A percentile compares a stretch with the other conserved stretches of the same genome.
Conservation (phyloP, 1,140 invertebrate genomes). For the Fopius arisanus region DNA sequence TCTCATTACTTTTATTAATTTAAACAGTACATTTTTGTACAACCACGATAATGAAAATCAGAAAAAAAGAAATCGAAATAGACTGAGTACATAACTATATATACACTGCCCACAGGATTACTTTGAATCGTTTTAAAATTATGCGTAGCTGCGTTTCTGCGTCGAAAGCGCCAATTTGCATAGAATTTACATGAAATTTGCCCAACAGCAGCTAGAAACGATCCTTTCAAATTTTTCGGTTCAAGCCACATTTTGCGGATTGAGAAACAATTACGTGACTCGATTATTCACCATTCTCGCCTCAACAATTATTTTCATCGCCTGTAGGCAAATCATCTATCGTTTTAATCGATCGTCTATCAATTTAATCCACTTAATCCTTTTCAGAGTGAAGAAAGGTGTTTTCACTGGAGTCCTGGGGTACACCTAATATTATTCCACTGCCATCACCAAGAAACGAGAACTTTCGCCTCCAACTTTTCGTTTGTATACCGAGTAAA, state of each 20-base stretch:
- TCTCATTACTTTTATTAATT: no score
- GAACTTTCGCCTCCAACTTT: conserved; percentile 23
- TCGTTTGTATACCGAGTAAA: neutral
- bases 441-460: neutral
- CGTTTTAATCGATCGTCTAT: no score
- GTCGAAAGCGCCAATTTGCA: neutral
- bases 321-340: no score
- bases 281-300: neutral
- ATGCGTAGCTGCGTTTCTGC: neutral
- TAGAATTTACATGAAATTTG: neutral
- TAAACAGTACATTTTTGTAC: no score
- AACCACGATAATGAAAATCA: no score
- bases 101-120: neutral
- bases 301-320: neutral
- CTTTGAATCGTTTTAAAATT: neutral
- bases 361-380: no score
- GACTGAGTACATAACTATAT: neutral
- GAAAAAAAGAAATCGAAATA: no score
- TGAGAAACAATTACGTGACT: neutral
- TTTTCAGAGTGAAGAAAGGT: no score
- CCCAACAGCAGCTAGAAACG: neutral
- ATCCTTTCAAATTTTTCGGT: neutral
- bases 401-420: no score
- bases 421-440: neutral
- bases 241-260: neutral